A percentile compares a stretch with the other conserved stretches of the same genome.
Conservation (phyloP, 2,797 vertebrate genomes). For the Rousettus madagascariensis region DNA sequence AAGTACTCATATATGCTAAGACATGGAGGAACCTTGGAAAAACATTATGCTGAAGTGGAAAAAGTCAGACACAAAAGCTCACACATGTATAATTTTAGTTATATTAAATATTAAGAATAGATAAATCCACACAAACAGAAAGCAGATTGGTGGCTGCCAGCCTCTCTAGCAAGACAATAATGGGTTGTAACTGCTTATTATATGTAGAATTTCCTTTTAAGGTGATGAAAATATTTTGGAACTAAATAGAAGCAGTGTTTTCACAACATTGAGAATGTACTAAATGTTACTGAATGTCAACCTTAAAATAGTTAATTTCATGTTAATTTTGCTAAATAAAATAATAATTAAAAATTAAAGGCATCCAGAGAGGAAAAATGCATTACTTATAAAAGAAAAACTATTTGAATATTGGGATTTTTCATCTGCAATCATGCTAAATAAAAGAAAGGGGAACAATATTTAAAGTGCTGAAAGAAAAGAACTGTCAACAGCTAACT, state of each 20-base stretch:
- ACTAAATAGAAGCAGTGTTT: not conserved
- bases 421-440: not conserved
- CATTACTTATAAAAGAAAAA: not conserved
- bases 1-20: not conserved
- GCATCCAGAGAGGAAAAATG: not conserved
- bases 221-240: not conserved
- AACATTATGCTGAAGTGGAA: not conserved
- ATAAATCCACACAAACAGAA: not conserved
- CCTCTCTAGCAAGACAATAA: not conserved
- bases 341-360: not conserved
- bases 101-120: slow-evolving; percentile 22
- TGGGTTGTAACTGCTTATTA: not conserved
- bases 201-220: not conserved
- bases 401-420: not conserved
- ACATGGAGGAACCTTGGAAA: not conserved
- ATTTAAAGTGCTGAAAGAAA: not conserved
- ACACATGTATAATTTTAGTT: not conserved
- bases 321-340: not conserved
- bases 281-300: not conserved
- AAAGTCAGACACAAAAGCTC: not conserved
- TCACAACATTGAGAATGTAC: not conserved
- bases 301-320: not conserved
- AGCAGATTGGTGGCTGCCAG: not conserved
- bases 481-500: not conserved
- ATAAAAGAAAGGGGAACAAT: not conserved